A percentile compares a stretch with the other conserved stretches of the same genome.
These are phyloP conservation scores for Halictus quadricinctus DNA, from an alignment of 2,888 invertebrate genomes.

Conservation along the genomic window DNA sequence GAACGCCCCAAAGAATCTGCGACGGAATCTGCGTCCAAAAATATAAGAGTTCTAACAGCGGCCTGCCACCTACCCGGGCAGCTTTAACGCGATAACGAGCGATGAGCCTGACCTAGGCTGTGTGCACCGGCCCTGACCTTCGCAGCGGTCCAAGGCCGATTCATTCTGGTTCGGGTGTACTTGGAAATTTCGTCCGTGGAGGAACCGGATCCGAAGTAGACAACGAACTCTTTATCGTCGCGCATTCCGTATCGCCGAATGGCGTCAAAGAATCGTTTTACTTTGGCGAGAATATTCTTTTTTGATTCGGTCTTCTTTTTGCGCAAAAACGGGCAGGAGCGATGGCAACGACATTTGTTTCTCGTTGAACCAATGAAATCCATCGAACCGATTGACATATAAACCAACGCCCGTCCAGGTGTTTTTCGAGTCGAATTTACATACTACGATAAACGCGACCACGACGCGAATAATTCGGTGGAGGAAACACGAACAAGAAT, in stretches of 20 bases:
- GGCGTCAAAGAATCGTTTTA: not conserved
- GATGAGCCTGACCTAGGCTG: slow-evolving; percentile 82
- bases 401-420: too few relatives aligned
- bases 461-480: too few relatives aligned
- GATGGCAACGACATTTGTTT: not conserved
- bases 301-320: not conserved
- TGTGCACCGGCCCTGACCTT: slow-evolving; percentile 80
- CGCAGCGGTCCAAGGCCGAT: slow-evolving; percentile 73
- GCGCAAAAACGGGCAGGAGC: not conserved
- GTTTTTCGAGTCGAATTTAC: too few relatives aligned
- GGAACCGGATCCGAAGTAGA: not conserved
- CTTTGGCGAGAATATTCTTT: not conserved
- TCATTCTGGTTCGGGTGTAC: slow-evolving; percentile 62
- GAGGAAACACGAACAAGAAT: not conserved
- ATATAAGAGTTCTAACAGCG: slow-evolving; percentile 58
- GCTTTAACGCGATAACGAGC: slow-evolving; percentile 75
- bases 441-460: too few relatives aligned
- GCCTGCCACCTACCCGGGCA: slow-evolving; percentile 58
- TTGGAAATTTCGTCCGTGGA: slow-evolving; percentile 59
- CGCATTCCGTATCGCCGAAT: not conserved
- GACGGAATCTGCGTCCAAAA: slow-evolving; percentile 41
- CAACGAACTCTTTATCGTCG: not conserved
- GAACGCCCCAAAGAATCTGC: not conserved
- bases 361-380: not conserved
- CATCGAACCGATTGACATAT: too few relatives aligned